Base-by-base conservation (phyloP, 2,113 vertebrate genomes). In the Oryzias woworae region DNA sequence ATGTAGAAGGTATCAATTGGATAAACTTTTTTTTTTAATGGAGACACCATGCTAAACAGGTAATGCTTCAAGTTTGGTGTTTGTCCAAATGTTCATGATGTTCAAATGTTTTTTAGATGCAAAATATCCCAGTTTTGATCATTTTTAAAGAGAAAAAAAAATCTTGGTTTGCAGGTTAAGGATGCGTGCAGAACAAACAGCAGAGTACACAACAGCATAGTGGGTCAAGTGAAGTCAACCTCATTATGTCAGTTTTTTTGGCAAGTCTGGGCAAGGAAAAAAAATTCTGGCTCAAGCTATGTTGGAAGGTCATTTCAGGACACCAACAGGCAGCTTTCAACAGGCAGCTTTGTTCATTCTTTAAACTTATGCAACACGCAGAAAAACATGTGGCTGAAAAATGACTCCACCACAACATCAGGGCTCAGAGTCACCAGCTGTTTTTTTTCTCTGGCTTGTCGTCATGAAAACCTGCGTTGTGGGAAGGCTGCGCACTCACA, bases 381-480 rank as follows among this genome's bases (percentile, higher is more conserved):
- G 22, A 63, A 65, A 73, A 71, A 65, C 48, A 54, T 49, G 58
- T 43, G 58, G 57, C 66, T 51, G 59, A 69, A 66, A 68, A 56
- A 73, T 13, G n/a, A 73, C 66, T 72, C 71, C 48, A 60, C 54
- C 71, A 65, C 53, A 70, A 74, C 62, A 73, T 49, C 42, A 26
- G 53, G 46, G 51, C 58, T 70, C 53, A 28, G 14, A 51, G 59
- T 47, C 52, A 59, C 78, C 85, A 86, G 81, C 85, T 85, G 82
- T 84, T 82, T 77, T 66, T 17, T 45, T 45, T 79, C 63, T 76
- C 46, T 18, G 36, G 28, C 23, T 64, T 53, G 60, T 63, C 78
- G 36, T 36, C 36, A 36, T 12, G 10, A 36, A 36, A 36, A 36
- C 36, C 36, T 36, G 26, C 26, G 26, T 78, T 69, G 63, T 48